Evolutionary conservation across 2,888 invertebrate genomes (phyloP), one percentile per base, ranked within the genome.

Genomic region (Tanytarsus gracilentus): DNA sequence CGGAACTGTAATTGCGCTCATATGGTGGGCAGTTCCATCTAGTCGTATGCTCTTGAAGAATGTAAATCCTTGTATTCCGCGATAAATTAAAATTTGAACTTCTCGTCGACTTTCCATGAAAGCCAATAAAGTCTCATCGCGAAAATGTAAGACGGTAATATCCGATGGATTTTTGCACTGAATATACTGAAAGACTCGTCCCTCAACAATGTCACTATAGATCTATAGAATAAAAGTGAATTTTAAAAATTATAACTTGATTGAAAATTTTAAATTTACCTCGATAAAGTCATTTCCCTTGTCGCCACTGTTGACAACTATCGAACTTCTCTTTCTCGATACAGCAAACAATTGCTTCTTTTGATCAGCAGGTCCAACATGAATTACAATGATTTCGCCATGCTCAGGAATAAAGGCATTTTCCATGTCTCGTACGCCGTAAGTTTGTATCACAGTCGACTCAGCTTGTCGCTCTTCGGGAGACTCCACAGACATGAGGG

Each of bases 141-240:
- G 69, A 16, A 75, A 64, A n/a, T 71, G 68, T 14, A 72, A 4
- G 0, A 68, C 62, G 1, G 67, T 66, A 25, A 82, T 67, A 2
- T 75, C 76, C 14, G 74, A 72, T 4, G 82, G 79, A 62, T 72
- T 74, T 4, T 70, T 69, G 0, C 76, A 71, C 4, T 70, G 65
- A 58, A 83, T 71, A 52, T 76, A 76, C 64, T 82, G 80, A 63
- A 77, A 74, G 16, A 81, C 65, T 50, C 71, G 72, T 2, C 75
- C 77, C 11, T 68, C 68, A 5, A 69, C 64, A 1, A 72, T 67
- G 66, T 79, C 73, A 63, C 74, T 70, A 65, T 76, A 78, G 56
- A 79, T 71, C 72, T 75, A 66, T 23, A 11, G 1, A 69, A 70
- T 48, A 60, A 44, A 30, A 48, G 33, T 33, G 14, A 62, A 29